A percentile compares a stretch with the other conserved stretches of the same genome.
phyloP scores from a whole-genome alignment of 2,797 vertebrate genomes.

The Columba guinea region DNA sequence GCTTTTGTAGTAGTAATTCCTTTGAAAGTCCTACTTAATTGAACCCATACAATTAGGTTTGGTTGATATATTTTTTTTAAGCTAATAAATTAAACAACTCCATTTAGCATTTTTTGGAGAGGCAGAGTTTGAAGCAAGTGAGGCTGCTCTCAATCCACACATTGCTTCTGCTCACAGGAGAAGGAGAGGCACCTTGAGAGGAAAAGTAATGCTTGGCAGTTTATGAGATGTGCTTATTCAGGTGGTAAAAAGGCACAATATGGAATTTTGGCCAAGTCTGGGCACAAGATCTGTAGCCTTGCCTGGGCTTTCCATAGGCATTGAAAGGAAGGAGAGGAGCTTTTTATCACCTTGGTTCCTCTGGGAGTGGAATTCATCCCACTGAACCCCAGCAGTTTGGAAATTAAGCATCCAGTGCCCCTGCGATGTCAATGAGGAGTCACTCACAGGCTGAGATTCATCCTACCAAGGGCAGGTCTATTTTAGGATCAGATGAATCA shows the following conservation, averaged over 20 bases:
- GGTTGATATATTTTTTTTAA: background rate
- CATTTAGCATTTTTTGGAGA: background rate
- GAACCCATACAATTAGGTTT: background rate
- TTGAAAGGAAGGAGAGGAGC: background rate
- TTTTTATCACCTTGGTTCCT: background rate
- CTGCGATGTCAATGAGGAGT: background rate
- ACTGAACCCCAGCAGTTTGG: background rate
- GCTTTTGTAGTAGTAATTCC: constrained; percentile 6
- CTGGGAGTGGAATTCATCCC: background rate
- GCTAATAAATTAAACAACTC: background rate
- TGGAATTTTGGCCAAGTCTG: background rate
- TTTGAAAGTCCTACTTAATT: constrained; percentile 1
- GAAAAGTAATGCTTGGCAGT: background rate
- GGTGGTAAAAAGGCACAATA: fast-evolving
- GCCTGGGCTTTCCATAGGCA: background rate
- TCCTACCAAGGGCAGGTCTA: background rate
- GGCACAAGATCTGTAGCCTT: background rate
- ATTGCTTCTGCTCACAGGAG: background rate
- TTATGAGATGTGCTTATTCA: background rate
- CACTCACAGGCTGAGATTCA: background rate
- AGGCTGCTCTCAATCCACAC: background rate
- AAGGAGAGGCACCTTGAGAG: background rate
- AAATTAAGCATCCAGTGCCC: background rate
- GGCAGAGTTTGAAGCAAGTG: background rate
- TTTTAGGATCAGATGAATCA: background rate